phyloP scores from a whole-genome alignment of 2,888 invertebrate species.

The Pantelozetes paolii region DNA sequence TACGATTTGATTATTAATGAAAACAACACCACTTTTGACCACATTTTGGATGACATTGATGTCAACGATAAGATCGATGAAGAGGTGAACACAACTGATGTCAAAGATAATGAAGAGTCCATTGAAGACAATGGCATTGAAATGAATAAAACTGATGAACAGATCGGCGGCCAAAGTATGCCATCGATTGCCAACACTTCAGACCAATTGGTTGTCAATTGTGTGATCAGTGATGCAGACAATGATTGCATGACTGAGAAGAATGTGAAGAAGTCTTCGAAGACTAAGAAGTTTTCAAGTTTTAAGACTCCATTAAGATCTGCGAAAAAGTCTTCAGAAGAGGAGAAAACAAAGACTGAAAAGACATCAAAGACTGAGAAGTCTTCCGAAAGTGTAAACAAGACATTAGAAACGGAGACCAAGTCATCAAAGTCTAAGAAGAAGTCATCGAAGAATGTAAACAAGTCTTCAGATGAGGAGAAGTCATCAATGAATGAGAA shows the following conservation, averaged over 20 bases:
- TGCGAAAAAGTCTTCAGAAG: not conserved
- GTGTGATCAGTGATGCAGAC: not conserved
- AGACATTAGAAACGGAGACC: too few relatives aligned
- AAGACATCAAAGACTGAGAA: not conserved
- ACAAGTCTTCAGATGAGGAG: not conserved
- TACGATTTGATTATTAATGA: constrained; percentile 6
- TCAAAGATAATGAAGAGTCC: not conserved
- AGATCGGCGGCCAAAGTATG: too few relatives aligned
- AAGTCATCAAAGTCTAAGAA: too few relatives aligned
- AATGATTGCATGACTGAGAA: not conserved
- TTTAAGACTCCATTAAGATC: too few relatives aligned
- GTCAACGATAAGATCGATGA: not conserved
- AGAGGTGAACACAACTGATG: too few relatives aligned
- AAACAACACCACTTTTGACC: not conserved
- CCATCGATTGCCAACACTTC: too few relatives aligned
- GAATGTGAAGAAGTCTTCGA: not conserved
- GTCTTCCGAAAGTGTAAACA: too few relatives aligned
- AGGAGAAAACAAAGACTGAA: not conserved
- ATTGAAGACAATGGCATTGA: not conserved
- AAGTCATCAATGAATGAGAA: too few relatives aligned
- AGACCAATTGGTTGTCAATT: not conserved
- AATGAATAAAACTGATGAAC: too few relatives aligned
- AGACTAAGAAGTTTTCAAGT: not conserved
- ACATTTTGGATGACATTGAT: not conserved
- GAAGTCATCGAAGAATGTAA: not conserved